A percentile compares a stretch with the other conserved stretches of the same genome.
These are phyloP conservation scores for Crambe crambe DNA, from an alignment of 37 sponge, comb jelly and placozoan genomes.

Conservation along the genomic window DNA sequence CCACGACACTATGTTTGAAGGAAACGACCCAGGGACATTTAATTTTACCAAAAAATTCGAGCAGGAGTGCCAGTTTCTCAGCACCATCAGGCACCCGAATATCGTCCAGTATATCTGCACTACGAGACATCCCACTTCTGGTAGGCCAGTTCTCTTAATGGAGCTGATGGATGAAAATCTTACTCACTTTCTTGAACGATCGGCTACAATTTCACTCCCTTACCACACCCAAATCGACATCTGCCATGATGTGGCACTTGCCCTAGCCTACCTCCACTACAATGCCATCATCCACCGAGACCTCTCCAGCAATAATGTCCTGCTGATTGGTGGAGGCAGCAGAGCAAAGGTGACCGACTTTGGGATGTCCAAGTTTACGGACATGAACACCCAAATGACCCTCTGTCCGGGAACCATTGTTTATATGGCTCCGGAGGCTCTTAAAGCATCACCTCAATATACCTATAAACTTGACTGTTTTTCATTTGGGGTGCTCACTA, in stretches of 20 bases:
- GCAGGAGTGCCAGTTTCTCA: neutral
- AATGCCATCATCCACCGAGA: too few relatives aligned
- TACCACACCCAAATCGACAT: too few relatives aligned
- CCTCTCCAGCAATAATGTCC: too few relatives aligned
- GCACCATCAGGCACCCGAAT: too few relatives aligned
- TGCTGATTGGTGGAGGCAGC: too few relatives aligned
- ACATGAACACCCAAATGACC: neutral
- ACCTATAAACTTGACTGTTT: neutral
- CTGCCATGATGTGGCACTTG: too few relatives aligned
- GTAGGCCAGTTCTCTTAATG: conserved; percentile 15
- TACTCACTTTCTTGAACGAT: conserved; percentile 32
- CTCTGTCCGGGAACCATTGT: neutral
- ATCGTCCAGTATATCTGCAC: conserved; percentile 19
- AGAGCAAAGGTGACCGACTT: too few relatives aligned
- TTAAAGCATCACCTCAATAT: neutral
- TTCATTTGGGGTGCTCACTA: neutral
- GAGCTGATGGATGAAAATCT: too few relatives aligned
- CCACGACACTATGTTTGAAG: neutral
- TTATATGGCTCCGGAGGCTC: neutral
- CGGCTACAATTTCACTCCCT: neutral
- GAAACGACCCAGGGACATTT: neutral
- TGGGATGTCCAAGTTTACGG: too few relatives aligned
- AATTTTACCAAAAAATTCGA: neutral
- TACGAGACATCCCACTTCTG: neutral
- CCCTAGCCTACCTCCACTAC: too few relatives aligned